Conservation (phyloP, 2,888 invertebrate genomes). For the Eumacrocentrus americanus region DNA sequence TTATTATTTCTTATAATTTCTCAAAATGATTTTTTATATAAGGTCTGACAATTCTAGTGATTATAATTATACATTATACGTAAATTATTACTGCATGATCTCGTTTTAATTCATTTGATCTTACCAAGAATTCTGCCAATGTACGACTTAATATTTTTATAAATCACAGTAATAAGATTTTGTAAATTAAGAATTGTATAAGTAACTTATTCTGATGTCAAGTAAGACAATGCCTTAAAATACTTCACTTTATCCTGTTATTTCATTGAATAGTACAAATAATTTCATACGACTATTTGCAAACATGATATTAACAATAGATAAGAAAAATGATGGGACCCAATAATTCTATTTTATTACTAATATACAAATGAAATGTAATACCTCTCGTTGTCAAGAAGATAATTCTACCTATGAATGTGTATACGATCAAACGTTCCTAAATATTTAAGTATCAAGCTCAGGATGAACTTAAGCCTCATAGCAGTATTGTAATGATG, state of each 20-base stretch:
- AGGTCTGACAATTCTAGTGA: constrained; percentile 12
- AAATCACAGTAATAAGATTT: background rate
- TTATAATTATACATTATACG: background rate
- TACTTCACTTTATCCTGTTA: constrained; percentile 8
- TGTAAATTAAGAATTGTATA: background rate
- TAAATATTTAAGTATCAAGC: constrained; percentile 34
- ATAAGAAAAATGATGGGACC: background rate
- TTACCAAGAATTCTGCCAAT: background rate
- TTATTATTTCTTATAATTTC: background rate
- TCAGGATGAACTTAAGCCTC: constrained; percentile 17
- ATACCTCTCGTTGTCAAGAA: background rate
- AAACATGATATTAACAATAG: constrained; percentile 11
- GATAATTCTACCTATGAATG: background rate
- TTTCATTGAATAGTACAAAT: constrained; percentile 17
- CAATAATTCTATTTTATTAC: background rate
- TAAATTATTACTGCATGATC: background rate
- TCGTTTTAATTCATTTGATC: background rate
- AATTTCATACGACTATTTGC: constrained; percentile 5
- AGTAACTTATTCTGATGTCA: constrained; percentile 7
- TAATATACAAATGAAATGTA: background rate
- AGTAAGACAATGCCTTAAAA: constrained; percentile 19
- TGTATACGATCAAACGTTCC: constrained; percentile 34
- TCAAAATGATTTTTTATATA: background rate
- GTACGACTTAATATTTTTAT: background rate
- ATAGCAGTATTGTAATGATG: constrained; percentile 26